Conservation (phyloP, 2,888 invertebrate genomes). For the Thysanoteuthis rhombus region DNA sequence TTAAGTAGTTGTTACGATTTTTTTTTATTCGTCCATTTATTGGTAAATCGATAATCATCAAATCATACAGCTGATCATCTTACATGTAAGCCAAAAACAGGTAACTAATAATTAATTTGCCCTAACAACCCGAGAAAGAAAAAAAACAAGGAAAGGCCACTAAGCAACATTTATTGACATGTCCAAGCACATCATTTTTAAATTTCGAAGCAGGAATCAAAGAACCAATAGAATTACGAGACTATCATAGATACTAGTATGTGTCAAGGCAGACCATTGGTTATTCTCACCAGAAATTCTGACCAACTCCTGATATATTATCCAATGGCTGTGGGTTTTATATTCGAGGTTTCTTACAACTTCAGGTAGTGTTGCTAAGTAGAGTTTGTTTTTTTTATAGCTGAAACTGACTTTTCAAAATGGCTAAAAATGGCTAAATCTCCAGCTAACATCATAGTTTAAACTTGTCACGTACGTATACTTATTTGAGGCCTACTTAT, state of each 20-base stretch:
- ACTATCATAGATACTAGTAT: neutral
- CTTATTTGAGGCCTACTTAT: too few relatives aligned
- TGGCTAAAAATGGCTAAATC: too few relatives aligned
- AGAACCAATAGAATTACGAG: conserved; percentile 45
- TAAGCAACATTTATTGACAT: conserved; percentile 18
- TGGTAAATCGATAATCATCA: neutral
- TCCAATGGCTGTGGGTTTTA: neutral
- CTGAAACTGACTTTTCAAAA: too few relatives aligned
- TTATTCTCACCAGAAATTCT: neutral
- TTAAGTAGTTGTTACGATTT: neutral
- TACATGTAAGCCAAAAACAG: too few relatives aligned
- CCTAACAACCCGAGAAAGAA: too few relatives aligned
- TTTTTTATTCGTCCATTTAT: neutral
- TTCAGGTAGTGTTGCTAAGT: too few relatives aligned
- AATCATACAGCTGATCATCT: neutral
- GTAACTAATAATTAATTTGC: too few relatives aligned
- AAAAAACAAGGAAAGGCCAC: too few relatives aligned
- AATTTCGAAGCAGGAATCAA: conserved; percentile 47
- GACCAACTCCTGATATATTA: neutral
- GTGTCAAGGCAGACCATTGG: neutral
- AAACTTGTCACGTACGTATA: too few relatives aligned
- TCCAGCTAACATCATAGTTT: too few relatives aligned
- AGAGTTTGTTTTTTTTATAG: too few relatives aligned
- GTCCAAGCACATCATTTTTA: conserved; percentile 42
- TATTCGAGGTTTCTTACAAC: neutral